Base-by-base conservation (phyloP, 1,140 invertebrate species). In the Cataglyphis hispanica region DNA sequence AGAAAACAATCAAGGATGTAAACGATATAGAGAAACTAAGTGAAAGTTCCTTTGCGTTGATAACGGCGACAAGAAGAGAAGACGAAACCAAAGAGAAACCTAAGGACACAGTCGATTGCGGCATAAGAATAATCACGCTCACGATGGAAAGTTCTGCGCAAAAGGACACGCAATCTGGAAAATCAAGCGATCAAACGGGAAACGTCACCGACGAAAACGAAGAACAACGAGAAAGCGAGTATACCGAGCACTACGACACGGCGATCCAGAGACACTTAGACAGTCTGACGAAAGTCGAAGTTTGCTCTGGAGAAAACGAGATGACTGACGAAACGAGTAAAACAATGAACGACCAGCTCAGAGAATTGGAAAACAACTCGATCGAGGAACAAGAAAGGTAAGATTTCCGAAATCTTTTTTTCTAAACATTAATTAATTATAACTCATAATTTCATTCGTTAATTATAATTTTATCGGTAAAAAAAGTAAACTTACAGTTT, bases 211-310 rank as follows among this genome's bases (percentile, higher is more conserved):
- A 72, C 50, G 37, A 76, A 63, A n/a, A 22, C 2, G 87, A 89
- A 19, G 67, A 87, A 22, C 96, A 96, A 88, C 95, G 96, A 75
- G 96, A 96, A 89, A 95, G 95, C 77, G 96, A 96, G 89, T 96
- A 96, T 89, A 96, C 96, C 66, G 96, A 96, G 88, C 96, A 96
- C 77, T 96, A 96, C 74, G 95, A 96, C 27, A 92, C 95, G 10
- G 95, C 95, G 13, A 96, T 96, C 22, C 96, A 96, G 87, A 95
- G 96, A 86, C 96, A 96, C 70, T 92, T 96, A 58, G 95, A 96
- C 75, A 96, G 96, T 88, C 88, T 96, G 92, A 87, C 85, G 53
- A 90, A 89, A 46, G 56, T 63, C 16, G 88, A 90, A 7, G 10
- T 37, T 16, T 83, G 4, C n/a, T 40, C 7, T 13, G 69, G 11